Evolutionary conservation across 2,888 invertebrate species (phyloP).

Genomic region (Pollenia amentaria): DNA sequence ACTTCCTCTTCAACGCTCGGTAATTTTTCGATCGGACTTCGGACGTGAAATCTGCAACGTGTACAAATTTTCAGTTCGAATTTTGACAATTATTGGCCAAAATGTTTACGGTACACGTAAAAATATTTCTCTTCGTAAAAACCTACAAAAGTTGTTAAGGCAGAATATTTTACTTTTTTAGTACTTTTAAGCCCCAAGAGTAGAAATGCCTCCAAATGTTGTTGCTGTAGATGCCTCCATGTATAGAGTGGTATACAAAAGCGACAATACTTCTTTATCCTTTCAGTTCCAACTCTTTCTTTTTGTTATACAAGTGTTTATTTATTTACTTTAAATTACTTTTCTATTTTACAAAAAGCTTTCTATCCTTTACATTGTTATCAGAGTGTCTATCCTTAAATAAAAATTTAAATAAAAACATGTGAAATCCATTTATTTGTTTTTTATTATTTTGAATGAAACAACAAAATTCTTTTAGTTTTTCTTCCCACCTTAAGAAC

Average conservation of each 20-base stretch:
- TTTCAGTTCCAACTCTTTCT: background rate
- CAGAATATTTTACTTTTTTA: slow-evolving; percentile 4
- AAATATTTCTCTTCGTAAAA: background rate
- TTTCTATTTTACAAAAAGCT: background rate
- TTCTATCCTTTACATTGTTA: background rate
- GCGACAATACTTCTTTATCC: background rate
- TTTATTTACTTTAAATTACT: slow-evolving; percentile 36
- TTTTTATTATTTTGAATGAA: background rate
- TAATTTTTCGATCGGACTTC: too few species aligned
- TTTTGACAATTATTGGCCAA: too few species aligned
- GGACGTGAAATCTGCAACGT: too few species aligned
- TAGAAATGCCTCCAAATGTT: slow-evolving; percentile 50
- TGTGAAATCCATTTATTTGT: slow-evolving; percentile 37
- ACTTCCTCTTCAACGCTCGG: too few species aligned
- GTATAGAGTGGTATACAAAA: background rate
- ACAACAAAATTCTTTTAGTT: slow-evolving; percentile 1
- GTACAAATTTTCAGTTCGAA: too few species aligned
- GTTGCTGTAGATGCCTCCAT: slow-evolving; percentile 29
- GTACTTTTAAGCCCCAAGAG: slow-evolving; percentile 35
- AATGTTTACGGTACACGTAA: too few species aligned
- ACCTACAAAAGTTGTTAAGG: background rate
- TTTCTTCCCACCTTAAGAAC: slow-evolving; percentile 4
- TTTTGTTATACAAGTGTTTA: background rate
- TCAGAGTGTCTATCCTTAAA: slow-evolving; percentile 8
- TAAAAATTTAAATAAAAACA: slow-evolving; percentile 40